Percentiles rank a stretch among this genome's conserved stretches.
phyloP scores from a whole-genome alignment of 2,888 invertebrate genomes.

The Epistrophe grossulariae region DNA sequence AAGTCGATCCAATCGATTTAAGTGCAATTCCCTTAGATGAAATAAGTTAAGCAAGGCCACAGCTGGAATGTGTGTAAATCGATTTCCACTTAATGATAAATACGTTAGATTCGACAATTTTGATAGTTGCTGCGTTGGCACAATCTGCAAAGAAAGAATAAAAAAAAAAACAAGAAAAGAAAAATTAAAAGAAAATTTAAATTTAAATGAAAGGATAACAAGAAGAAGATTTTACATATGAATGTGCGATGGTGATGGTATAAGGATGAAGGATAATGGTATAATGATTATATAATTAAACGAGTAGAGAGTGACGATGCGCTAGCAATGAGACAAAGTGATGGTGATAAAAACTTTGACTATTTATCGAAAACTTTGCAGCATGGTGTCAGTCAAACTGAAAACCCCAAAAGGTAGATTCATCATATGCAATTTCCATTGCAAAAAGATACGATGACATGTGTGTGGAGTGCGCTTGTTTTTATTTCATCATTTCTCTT shows the following conservation, averaged over 20 bases:
- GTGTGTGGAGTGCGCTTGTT: background rate
- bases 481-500: background rate
- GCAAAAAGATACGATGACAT: constrained; percentile 7
- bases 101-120: constrained; percentile 91
- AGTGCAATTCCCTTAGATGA: constrained; percentile 90
- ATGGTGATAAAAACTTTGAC: background rate
- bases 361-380: constrained; percentile 1
- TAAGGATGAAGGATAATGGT: constrained; percentile 11
- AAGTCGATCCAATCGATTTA: constrained; percentile 88
- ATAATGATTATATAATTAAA: constrained; percentile 28
- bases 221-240: background rate
- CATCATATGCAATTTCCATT: constrained; percentile 47
- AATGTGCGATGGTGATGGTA: background rate
- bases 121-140: constrained; percentile 91
- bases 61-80: constrained; percentile 89
- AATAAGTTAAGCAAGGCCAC: constrained; percentile 93
- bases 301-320: background rate
- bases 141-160: constrained; percentile 81
- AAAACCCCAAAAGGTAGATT: constrained; percentile 13
- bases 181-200: constrained; percentile 19
- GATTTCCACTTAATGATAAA: constrained; percentile 92
- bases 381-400: constrained; percentile 22
- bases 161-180: background rate
- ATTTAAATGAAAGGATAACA: constrained; percentile 36
- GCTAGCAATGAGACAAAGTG: background rate